Conservation (phyloP, 1,140 invertebrate species). For the Drosophila melanica region DNA sequence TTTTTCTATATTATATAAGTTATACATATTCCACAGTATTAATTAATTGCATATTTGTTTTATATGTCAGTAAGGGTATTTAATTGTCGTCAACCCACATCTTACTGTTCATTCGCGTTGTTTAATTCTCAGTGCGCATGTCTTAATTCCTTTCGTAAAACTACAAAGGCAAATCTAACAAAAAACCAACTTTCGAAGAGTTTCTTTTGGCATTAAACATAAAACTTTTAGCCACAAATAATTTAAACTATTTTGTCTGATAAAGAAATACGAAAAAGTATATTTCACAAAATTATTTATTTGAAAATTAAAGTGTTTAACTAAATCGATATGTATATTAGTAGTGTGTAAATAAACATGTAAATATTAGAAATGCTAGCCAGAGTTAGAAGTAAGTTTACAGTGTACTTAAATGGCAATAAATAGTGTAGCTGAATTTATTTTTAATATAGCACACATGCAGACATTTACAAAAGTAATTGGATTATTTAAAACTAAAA, state of each 20-base stretch:
- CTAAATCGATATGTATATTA: conserved; percentile 1
- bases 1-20: too few species aligned
- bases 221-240: too few species aligned
- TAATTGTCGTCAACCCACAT: too few species aligned
- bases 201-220: too few species aligned
- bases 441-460: conserved; percentile 75
- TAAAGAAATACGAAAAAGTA: conserved; percentile 1
- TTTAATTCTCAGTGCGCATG: conserved; percentile 49
- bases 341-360: conserved; percentile 2
- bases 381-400: conserved; percentile 46
- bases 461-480: conserved; percentile 45
- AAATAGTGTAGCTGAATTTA: conserved; percentile 61
- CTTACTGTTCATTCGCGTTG: neutral
- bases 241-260: conserved; percentile 10
- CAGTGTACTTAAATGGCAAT: conserved; percentile 75
- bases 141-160: conserved; percentile 25
- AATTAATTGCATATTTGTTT: too few species aligned
- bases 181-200: neutral
- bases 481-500: conserved; percentile 12
- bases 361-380: conserved; percentile 31
- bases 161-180: conserved; percentile 14
- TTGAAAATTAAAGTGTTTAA: neutral
- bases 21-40: too few species aligned
- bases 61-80: too few species aligned
- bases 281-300: neutral